Evolutionary conservation across 92 coral and sea anemone genomes (phyloP), one percentile per base, ranked within the genome.

Genomic region (Chrysogorgia sp.): DNA sequence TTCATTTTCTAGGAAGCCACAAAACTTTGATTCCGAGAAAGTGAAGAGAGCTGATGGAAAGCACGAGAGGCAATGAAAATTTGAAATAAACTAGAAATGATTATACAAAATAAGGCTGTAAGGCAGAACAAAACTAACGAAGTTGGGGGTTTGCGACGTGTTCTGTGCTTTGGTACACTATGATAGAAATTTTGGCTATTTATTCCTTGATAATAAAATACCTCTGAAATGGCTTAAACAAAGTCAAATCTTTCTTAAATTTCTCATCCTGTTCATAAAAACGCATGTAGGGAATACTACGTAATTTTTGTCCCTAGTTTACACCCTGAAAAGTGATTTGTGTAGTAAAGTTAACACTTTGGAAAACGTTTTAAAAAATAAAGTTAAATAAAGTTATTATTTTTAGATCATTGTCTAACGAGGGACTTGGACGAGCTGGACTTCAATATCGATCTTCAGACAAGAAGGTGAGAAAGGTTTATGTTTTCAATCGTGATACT

Each of bases 391-490:
- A 31, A 24, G 13, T 13, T 21, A 47, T 15, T 2, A 23, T 28
- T 48, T 34, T 13, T 72, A 90, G 96, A 59, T 81, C 96, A 21
- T 92, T 96, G 31, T 93, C 97, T 28, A 85, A 81, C 26, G 97
- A 93, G 83, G 89, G 96, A 30, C 93, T 93, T 26, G 94, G 97
- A 67, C 87, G 97, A 41, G 96, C 96, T 23, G 97, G 97, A 50
- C 83, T 93, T 47, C 93, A 85, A 58, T 93, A 93, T 86, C 85
- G 93, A 91, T 87, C 97, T 23, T 86, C 84, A 30, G 81, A 87
- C 25, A 79, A n/a, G 40, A 85, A 82, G 83, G 92, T 89, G 40
- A 58, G 52, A 7, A 40, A 40, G 52, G 1, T 21, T 20, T 23
- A 2, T 21, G 48, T 14, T 13, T 33, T 74, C 29, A 56, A 29